Conservation (phyloP, 2,797 vertebrate genomes). For the Etheostoma perlongum region DNA sequence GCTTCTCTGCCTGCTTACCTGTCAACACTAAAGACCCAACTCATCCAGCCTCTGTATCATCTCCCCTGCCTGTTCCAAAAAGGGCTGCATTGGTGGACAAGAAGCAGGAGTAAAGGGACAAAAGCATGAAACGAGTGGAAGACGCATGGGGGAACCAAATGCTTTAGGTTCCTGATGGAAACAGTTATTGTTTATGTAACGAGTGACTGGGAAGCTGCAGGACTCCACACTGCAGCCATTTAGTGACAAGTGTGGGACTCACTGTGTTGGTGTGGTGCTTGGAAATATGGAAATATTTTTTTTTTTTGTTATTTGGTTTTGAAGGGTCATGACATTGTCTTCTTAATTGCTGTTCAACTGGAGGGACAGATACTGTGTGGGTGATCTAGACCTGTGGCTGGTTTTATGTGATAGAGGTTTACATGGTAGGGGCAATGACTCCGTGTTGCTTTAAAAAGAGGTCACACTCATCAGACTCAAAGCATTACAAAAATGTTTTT, state of each 20-base stretch:
- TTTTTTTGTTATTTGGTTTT: not conserved
- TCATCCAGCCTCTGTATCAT: conserved; percentile 31
- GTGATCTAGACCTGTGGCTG: not conserved
- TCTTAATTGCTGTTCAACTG: not conserved
- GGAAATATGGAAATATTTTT: not conserved
- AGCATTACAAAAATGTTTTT: too few relatives aligned
- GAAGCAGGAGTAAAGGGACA: not conserved
- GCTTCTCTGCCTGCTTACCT: conserved; percentile 14
- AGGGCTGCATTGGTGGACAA: conserved; percentile 9
- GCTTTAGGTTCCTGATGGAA: not conserved
- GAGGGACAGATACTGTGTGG: not conserved
- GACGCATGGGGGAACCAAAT: not conserved
- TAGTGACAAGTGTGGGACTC: not conserved
- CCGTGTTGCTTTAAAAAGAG: not conserved
- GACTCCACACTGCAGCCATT: not conserved
- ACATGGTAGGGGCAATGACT: not conserved
- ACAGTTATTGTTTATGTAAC: not conserved
- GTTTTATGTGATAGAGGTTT: not conserved
- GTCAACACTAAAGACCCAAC: conserved; percentile 24
- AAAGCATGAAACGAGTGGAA: not conserved
- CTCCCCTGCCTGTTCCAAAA: conserved; percentile 24
- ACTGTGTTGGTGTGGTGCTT: too few relatives aligned
- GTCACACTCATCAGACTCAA: not conserved
- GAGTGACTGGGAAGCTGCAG: not conserved
- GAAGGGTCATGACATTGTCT: not conserved